A percentile compares a stretch with the other conserved stretches of the same genome.
Evolutionary conservation across 2,797 vertebrate genomes (phyloP).

Genomic region (Propithecus deckenii): DNA sequence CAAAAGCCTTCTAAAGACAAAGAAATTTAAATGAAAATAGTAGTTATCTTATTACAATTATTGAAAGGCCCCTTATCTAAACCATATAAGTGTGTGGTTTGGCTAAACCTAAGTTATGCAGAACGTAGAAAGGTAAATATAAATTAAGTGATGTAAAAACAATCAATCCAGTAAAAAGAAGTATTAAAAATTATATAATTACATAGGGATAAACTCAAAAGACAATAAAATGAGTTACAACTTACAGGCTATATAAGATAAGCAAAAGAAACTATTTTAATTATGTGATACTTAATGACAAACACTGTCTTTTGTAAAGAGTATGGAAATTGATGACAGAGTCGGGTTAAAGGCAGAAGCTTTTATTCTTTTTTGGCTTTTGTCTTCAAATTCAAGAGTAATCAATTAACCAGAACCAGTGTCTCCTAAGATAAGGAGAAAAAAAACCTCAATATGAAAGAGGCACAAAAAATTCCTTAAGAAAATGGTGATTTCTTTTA

Average conservation of each 20-base stretch:
- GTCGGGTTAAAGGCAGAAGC: not conserved
- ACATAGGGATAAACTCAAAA: not conserved
- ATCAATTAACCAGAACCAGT: constrained; percentile 15
- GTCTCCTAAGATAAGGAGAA: not conserved
- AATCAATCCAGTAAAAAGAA: not conserved
- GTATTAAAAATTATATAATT: not conserved
- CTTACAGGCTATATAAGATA: not conserved
- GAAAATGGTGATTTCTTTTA: not conserved
- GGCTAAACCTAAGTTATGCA: not conserved
- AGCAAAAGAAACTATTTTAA: not conserved
- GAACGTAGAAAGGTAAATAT: not conserved
- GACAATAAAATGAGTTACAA: not conserved
- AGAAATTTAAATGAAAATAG: not conserved
- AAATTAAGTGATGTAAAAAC: not conserved
- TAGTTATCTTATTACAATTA: not conserved
- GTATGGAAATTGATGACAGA: not conserved
- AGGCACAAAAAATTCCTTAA: not conserved
- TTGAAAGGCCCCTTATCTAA: not conserved
- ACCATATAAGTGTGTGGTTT: not conserved
- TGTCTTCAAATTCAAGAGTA: not conserved
- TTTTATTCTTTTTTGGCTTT: not conserved
- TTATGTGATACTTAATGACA: not conserved
- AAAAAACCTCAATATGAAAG: not conserved
- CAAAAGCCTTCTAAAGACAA: not conserved
- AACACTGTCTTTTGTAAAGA: not conserved